Evolutionary conservation across 2,113 vertebrate genomes (phyloP).

Genomic region (Tylochromis polylepis): DNA sequence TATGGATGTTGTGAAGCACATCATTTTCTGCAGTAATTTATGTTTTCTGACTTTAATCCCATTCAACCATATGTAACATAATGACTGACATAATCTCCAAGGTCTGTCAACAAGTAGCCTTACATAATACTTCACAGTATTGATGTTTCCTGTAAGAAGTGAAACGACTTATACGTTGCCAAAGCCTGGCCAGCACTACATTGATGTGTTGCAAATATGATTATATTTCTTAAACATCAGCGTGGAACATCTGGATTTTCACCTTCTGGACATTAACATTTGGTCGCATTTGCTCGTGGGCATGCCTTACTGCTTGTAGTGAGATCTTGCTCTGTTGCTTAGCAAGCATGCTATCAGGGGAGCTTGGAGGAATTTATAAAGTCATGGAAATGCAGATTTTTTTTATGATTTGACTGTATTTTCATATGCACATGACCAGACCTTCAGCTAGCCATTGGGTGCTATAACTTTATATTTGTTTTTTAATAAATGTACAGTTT

Average conservation of each 20-base stretch:
- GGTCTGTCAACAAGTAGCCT: neutral
- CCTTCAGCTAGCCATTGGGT: constrained; percentile 11
- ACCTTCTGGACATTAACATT: neutral
- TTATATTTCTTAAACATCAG: neutral
- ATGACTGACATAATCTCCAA: neutral
- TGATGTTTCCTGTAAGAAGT: neutral
- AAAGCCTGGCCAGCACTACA: neutral
- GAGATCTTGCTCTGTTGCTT: neutral
- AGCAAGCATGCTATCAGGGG: neutral
- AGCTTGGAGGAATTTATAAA: neutral
- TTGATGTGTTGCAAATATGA: neutral
- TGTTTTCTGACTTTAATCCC: neutral
- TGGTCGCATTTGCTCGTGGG: neutral
- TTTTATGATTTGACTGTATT: constrained; percentile 39
- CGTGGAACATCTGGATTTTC: neutral
- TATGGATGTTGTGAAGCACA: neutral
- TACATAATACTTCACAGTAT: neutral
- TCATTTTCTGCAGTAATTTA: constrained; percentile 1
- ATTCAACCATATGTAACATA: neutral
- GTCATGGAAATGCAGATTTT: constrained; percentile 12
- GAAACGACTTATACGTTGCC: neutral
- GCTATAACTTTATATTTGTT: constrained; percentile 42
- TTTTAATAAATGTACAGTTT: constrained; percentile 31
- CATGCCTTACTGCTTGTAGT: constrained; percentile 8
- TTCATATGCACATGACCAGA: constrained; percentile 9